phyloP scores from a whole-genome alignment of 2,888 invertebrate genomes.

The Bedellia somnulentella region DNA sequence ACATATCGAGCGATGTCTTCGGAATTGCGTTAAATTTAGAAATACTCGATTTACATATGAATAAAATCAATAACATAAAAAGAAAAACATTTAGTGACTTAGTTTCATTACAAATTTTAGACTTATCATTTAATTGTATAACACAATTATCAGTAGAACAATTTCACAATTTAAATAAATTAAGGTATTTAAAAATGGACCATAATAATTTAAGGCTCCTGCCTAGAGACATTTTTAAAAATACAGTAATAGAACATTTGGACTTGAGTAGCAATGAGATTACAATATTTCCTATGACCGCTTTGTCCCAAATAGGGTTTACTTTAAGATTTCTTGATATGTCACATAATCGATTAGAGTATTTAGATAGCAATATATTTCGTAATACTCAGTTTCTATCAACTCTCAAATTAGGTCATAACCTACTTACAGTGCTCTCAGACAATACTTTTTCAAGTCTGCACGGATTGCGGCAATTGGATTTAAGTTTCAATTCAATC shows the following conservation, averaged over 20 bases:
- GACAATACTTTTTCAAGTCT: conserved; percentile 87
- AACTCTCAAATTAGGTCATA: conserved; percentile 75
- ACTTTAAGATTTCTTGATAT: conserved; percentile 78
- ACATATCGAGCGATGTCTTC: conserved; percentile 74
- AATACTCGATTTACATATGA: conserved; percentile 72
- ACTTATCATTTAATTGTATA: conserved; percentile 76
- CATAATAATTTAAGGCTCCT: conserved; percentile 73
- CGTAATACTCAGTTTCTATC: conserved; percentile 79
- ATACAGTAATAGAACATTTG: conserved; percentile 77
- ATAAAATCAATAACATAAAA: conserved; percentile 71
- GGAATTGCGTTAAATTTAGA: conserved; percentile 71
- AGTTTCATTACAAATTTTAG: conserved; percentile 74
- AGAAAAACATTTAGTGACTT: conserved; percentile 78
- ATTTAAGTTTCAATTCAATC: conserved; percentile 78
- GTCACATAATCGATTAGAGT: conserved; percentile 79
- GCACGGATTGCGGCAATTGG: conserved; percentile 74
- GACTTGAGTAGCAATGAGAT: conserved; percentile 80
- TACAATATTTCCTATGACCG: conserved; percentile 76
- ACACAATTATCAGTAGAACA: conserved; percentile 78
- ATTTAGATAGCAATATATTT: conserved; percentile 85
- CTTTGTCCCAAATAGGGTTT: conserved; percentile 77
- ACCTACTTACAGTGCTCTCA: conserved; percentile 81
- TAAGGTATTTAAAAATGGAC: conserved; percentile 73
- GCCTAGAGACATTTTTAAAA: conserved; percentile 77
- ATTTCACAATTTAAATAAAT: conserved; percentile 73